A percentile compares a stretch with the other conserved stretches of the same genome.
Conservation (phyloP, 2,797 vertebrate species). For the Platalea minor region DNA sequence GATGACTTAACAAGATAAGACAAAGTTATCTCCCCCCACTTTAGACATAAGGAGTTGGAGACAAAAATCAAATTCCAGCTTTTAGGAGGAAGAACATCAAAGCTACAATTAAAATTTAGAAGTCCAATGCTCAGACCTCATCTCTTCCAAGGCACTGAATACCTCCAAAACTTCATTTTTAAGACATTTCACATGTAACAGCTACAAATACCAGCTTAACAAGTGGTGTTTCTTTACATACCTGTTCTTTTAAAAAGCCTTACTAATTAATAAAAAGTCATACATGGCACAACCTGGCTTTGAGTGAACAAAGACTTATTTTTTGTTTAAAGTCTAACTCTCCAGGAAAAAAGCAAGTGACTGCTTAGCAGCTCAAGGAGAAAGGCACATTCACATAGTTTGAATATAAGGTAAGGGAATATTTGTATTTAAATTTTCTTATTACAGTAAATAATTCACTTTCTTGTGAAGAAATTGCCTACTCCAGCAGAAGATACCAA, state of each 20-base stretch:
- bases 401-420: background rate
- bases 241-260: background rate
- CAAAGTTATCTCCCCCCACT: background rate
- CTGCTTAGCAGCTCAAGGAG: background rate
- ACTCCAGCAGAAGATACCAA: background rate
- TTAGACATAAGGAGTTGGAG: background rate
- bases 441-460: background rate
- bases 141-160: background rate
- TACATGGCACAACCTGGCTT: background rate
- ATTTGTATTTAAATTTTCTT: background rate
- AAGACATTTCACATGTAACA: background rate
- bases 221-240: background rate
- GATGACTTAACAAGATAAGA: background rate
- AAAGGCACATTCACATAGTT: background rate
- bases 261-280: background rate
- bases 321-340: background rate
- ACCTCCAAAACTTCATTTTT: background rate
- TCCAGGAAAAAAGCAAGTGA: background rate
- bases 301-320: background rate
- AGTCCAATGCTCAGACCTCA: background rate
- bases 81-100: background rate
- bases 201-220: background rate
- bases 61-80: background rate
- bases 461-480: background rate
- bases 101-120: background rate